Evolutionary conservation across 2,888 invertebrate species (phyloP), one percentile per base, ranked within the genome.

Genomic region (Acleris holmiana): DNA sequence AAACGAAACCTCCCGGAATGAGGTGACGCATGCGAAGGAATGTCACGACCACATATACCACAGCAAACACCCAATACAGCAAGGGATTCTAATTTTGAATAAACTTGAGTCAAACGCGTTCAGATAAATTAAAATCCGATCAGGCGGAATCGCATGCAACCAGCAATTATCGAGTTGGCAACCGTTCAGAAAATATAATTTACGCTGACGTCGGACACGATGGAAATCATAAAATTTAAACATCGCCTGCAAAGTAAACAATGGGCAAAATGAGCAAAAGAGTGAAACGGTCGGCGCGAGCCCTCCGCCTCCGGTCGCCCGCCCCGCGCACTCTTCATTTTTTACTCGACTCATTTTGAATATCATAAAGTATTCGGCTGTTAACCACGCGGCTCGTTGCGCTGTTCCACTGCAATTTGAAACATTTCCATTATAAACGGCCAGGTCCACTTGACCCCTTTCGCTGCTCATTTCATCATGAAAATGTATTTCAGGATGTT

Each of bases 181-280:
- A 80, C 85, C 80, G 85, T 86, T 85, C 88, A 82, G 84, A 84
- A 84, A 80, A 85, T 86, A 88, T 86, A 87, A 89, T 87, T 87
- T 85, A 85, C 82, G 76, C 78, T 75, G 76, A 80, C 79, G 83
- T 84, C 85, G 80, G 78, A 83, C 83, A 81, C 84, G 84, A 88
- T 86, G 88, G 85, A 83, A 86, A 88, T 88, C 88, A 86, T 90
- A 91, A 90, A 90, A 84, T 78, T 86, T 83, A 83, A 86, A 84
- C 82, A 84, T 82, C 83, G 83, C 74, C 82, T 79, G 86, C 86
- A 85, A 89, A 91, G 87, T 86, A 91, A 92, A 92, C 91, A 92
- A 91, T 91, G 89, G 88, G 77, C 75, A 89, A 90, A 91, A 90
- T 84, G 85, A 88, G 80, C 80, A 86, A 84, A 78, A 79, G 73